Conservation (phyloP, 2,888 invertebrate species). For the Dioctria linearis region DNA sequence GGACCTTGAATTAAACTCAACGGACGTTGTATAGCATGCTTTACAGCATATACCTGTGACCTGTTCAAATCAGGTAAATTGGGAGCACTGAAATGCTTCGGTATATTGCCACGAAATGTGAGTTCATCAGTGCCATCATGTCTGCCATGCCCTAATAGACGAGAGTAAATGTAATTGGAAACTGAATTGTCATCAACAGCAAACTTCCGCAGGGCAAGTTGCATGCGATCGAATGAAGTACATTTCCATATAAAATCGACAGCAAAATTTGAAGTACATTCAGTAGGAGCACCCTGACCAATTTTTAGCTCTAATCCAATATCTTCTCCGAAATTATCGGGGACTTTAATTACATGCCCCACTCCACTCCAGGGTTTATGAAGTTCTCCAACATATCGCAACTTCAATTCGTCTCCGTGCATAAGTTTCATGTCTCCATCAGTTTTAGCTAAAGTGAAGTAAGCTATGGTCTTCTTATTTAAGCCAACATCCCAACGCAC, state of each 20-base stretch:
- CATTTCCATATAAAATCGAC: conserved; percentile 99
- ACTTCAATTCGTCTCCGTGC: conserved; percentile 97
- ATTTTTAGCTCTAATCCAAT: conserved; percentile 97
- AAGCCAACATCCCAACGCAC: conserved; percentile 99
- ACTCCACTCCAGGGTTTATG: conserved; percentile 98
- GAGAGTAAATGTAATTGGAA: conserved; percentile 97
- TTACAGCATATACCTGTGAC: conserved; percentile 98
- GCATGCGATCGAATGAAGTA: conserved; percentile 98
- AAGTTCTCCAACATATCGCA: conserved; percentile 93
- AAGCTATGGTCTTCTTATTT: conserved; percentile 98
- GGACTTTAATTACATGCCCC: conserved; percentile 97
- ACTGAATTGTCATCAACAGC: conserved; percentile 97
- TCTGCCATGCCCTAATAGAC: conserved; percentile 93
- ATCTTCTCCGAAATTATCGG: conserved; percentile 97
- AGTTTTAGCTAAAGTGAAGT: conserved; percentile 96
- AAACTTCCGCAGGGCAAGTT: conserved; percentile 93
- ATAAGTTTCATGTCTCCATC: conserved; percentile 99
- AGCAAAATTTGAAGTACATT: conserved; percentile 95
- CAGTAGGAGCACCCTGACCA: conserved; percentile 91
- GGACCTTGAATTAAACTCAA: conserved; percentile 97
- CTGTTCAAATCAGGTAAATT: conserved; percentile 98
- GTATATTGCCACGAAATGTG: conserved; percentile 87
- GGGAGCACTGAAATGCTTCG: conserved; percentile 97
- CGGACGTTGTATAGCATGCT: conserved; percentile 96
- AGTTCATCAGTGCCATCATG: conserved; percentile 97